A percentile compares a stretch with the other conserved stretches of the same genome.
These are phyloP conservation scores for Tryphoninae sp. DNA, from an alignment of 2,888 invertebrate species.

Conservation along the genomic window DNA sequence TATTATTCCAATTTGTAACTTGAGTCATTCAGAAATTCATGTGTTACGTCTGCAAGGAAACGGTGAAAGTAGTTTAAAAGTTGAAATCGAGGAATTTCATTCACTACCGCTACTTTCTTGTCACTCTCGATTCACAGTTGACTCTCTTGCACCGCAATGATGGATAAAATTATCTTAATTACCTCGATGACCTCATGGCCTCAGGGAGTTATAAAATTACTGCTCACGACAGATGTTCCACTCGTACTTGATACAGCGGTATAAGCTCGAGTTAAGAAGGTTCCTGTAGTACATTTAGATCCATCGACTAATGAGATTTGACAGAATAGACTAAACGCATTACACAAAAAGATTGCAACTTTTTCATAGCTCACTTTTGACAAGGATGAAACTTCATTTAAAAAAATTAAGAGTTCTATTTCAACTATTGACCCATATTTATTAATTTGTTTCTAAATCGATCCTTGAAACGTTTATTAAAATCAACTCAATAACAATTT, in stretches of 20 bases:
- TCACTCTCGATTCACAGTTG: constrained; percentile 54
- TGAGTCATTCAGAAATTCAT: background rate
- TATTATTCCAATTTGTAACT: background rate
- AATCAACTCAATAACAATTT: too few species aligned
- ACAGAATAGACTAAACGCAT: background rate
- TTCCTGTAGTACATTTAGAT: constrained; percentile 19
- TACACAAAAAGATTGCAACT: background rate
- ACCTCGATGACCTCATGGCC: constrained; percentile 80
- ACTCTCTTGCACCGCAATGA: constrained; percentile 70
- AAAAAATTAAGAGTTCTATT: background rate
- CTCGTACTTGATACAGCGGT: constrained; percentile 64
- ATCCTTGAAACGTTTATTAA: too few species aligned
- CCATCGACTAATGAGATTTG: constrained; percentile 28
- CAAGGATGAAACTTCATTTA: background rate
- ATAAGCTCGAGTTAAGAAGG: constrained; percentile 53
- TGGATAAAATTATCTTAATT: constrained; percentile 79
- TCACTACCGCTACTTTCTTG: constrained; percentile 47
- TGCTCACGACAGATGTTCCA: constrained; percentile 73
- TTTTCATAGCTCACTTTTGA: background rate
- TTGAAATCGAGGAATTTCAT: constrained; percentile 54
- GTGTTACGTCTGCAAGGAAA: background rate
- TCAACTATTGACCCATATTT: too few species aligned
- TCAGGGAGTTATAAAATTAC: constrained; percentile 77
- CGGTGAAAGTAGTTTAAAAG: background rate
- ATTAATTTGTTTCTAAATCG: too few species aligned